Evolutionary conservation across 2,888 invertebrate genomes (phyloP), one percentile per base, ranked within the genome.

Genomic region (Pterobdella sp.): DNA sequence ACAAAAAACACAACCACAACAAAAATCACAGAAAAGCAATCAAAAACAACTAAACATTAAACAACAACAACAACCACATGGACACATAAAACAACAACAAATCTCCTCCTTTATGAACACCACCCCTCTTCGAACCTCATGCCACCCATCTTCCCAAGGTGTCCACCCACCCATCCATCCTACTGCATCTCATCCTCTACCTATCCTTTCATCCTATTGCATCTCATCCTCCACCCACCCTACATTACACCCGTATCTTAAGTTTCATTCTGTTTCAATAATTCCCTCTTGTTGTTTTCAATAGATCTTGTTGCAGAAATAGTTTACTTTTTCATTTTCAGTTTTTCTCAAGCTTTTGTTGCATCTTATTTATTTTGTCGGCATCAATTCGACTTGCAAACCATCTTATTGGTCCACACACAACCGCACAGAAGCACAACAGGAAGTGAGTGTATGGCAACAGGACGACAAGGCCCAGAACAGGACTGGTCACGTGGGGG

Each of bases 351-450:
- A 7, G 42, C 42, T 7, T 42, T 42, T 42, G 7, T 42, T 42
- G 7, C 42, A 18, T 42, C n/a, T n/a, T n/a, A n/a, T n/a, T n/a
- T n/a, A n/a, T n/a, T n/a, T n/a, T n/a, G n/a, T n/a, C n/a, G n/a
- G 4, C 65, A 34, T 14, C 32, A 65, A 65, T 29, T 29, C 3
- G 18, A 65, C 26, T 34, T 31, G 18, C 65, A 65, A 31, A 18
- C 4, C 14, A 3, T 18, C 4, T 22, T 31, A 10, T 22, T 4
- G 32, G 18, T 31, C 4, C 14, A 4, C 4, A 29, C 14, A 65
- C 34, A 32, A 65, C 65, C 26, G 32, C 65, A 32, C n/a, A 65
- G 31, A 32, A 31, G 31, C 26, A 65, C 29, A 65, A 65, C 65
- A 32, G 32, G 31, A 65, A 35, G 7, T 22, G 3, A 18, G 14